Conservation (phyloP, 2,888 invertebrate species). For the Chironomus riparius region DNA sequence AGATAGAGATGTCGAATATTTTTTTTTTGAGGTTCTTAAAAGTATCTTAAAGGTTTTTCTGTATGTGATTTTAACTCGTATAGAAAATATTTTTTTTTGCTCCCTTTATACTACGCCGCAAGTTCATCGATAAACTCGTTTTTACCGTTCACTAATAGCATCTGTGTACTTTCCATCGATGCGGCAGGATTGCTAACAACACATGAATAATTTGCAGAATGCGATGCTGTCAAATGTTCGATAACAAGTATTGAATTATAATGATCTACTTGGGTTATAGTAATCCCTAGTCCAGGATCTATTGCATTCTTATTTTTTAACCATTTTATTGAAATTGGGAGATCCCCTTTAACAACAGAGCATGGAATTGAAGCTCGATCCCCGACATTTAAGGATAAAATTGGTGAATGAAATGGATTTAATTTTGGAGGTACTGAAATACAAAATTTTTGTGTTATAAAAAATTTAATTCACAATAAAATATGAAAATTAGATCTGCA, state of each 20-base stretch:
- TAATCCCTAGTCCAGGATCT: constrained; percentile 53
- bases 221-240: constrained; percentile 63
- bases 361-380: constrained; percentile 66
- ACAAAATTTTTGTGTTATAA: constrained; percentile 11
- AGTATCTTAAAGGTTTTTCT: background rate
- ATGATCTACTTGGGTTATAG: constrained; percentile 63
- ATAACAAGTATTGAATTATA: constrained; percentile 70
- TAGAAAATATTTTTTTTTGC: background rate
- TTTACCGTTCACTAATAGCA: constrained; percentile 69
- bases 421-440: constrained; percentile 62
- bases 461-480: no score
- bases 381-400: constrained; percentile 60
- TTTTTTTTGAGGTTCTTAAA: background rate
- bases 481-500: no score
- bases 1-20: background rate
- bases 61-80: background rate
- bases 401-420: constrained; percentile 60
- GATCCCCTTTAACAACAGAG: constrained; percentile 65
- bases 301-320: constrained; percentile 61
- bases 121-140: background rate
- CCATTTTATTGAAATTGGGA: constrained; percentile 67
- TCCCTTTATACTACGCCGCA: constrained; percentile 14
- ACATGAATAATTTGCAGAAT: constrained; percentile 70
- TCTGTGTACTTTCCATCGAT: constrained; percentile 63
- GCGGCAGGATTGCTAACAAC: constrained; percentile 63